phyloP scores from a whole-genome alignment of 2,113 vertebrate genomes.

The Paracyprichromis sp. region DNA sequence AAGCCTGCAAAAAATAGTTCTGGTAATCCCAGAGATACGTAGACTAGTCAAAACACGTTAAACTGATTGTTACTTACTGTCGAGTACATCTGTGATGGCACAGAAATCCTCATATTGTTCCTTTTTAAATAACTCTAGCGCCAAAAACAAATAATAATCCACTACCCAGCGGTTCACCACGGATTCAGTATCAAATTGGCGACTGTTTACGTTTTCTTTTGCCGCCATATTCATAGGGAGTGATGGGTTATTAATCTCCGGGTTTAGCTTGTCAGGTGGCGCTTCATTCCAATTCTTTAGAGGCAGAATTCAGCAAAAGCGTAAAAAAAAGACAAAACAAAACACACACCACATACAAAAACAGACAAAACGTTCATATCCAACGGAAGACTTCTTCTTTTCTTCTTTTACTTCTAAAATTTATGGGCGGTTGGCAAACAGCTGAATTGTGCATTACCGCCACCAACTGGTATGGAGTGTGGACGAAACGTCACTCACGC shows the following conservation, averaged over 20 bases:
- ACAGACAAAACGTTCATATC: neutral
- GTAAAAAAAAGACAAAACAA: neutral
- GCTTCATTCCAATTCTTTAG: neutral
- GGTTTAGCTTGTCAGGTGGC: neutral
- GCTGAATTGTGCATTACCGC: neutral
- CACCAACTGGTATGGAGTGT: neutral
- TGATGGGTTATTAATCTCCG: neutral
- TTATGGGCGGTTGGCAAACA: neutral
- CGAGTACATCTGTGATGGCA: conserved; percentile 71
- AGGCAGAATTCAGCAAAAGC: neutral
- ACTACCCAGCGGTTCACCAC: conserved; percentile 75
- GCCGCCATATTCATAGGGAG: conserved; percentile 37
- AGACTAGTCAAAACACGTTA: rapidly evolving
- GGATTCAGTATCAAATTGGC: conserved; percentile 19
- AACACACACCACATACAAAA: neutral
- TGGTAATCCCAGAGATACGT: neutral
- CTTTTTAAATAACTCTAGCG: conserved; percentile 72
- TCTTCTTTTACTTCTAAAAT: neutral
- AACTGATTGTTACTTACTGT: conserved; percentile 59
- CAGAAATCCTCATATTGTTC: conserved; percentile 71
- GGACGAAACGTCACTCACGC: neutral
- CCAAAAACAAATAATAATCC: conserved; percentile 76
- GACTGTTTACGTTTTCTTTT: neutral
- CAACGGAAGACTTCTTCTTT: neutral
- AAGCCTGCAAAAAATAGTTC: neutral